Evolutionary conservation across 2,797 vertebrate species (phyloP), one percentile per base, ranked within the genome.

Genomic region (Tokudaia tokunoshimensis): DNA sequence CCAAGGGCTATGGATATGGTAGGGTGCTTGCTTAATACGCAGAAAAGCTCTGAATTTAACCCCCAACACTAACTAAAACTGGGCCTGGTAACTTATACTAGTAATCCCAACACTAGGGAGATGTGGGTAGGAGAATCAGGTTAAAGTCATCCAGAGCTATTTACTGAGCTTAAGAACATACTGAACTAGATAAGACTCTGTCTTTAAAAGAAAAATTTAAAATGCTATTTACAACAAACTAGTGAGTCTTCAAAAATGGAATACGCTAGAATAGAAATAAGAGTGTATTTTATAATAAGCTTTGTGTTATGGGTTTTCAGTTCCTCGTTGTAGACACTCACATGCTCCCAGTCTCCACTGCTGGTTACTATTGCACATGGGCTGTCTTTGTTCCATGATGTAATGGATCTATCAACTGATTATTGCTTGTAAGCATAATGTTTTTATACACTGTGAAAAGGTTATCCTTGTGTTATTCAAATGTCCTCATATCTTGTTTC

Each of bases 241-340:
- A 37, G 22, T 63, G 14, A 94, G 85, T 83, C 80, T 95, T 61
- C 11, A 7, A 87, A 89, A 79, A 50, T n/a, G 14, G 26, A 82
- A 82, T 47, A 78, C 47, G 13, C 29, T 61, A 92, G 76, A 89
- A 91, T 22, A 89, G 52, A 91, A 81, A 63, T 50, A 37, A 67
- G 78, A 74, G 63, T 24, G 41, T 79, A 57, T 92, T 94, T 92
- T 94, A 37, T 44, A 95, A 82, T 74, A 95, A 79, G 63, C 17
- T 44, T 80, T 89, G 15, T 81, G 67, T 88, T 52, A 78, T 34
- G 12, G 4, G 2, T 74, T 94, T 89, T 20, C 57, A 86, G 8
- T 55, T 84, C 10, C 47, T 91, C 11, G 67, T 52, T 34, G 65
- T 24, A 52, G 85, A 4, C n/a, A 14, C 37, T 63, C 10, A 83